A percentile compares a stretch with the other conserved stretches of the same genome.
These are phyloP conservation scores for Mesorhabditis belari DNA, from an alignment of 2,888 invertebrate genomes.

Conservation along the genomic window DNA sequence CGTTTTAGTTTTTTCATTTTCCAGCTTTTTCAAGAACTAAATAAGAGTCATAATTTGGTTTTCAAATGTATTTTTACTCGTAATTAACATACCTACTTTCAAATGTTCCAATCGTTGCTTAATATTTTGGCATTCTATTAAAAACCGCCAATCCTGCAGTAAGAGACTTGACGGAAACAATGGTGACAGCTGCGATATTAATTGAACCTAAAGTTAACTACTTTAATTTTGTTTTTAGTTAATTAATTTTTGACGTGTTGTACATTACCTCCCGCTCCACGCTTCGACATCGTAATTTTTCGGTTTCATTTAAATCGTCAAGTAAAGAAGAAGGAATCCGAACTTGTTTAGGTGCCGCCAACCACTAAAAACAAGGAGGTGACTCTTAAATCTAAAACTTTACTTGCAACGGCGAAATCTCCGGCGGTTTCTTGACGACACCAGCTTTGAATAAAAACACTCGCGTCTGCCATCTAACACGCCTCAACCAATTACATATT, in stretches of 20 bases:
- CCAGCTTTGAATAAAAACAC: too few species aligned
- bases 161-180: not conserved
- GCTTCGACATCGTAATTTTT: not conserved
- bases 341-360: not conserved
- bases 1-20: too few species aligned
- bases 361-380: not conserved
- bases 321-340: too few species aligned
- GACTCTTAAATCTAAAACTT: too few species aligned
- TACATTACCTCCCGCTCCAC: not conserved
- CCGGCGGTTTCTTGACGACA: not conserved
- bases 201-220: not conserved
- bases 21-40: too few species aligned
- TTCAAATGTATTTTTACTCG: not conserved
- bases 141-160: not conserved
- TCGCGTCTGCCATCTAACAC: too few species aligned
- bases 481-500: too few species aligned
- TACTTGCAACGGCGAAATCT: not conserved
- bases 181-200: not conserved
- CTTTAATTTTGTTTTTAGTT: not conserved
- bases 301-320: too few species aligned
- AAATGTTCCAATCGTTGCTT: not conserved
- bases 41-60: not conserved
- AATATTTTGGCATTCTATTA: not conserved
- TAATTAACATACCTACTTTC: not conserved
- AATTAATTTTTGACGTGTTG: too few species aligned